Conservation (phyloP, 2,888 invertebrate species). For the Helicoverpa assulta region DNA sequence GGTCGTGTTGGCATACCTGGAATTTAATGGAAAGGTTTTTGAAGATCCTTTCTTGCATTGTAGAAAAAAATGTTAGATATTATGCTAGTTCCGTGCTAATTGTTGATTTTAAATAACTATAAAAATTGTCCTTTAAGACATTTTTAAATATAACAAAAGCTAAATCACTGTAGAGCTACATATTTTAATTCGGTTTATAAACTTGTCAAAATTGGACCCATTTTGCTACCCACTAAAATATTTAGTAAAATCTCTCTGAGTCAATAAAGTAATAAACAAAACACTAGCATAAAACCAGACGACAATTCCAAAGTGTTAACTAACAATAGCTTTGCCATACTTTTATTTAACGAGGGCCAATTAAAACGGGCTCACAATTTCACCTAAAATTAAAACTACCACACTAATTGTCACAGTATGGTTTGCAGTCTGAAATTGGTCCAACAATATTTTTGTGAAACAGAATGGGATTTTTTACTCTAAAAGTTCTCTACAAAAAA, state of each 20-base stretch:
- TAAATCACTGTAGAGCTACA: no score
- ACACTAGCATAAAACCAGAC: slow-evolving; percentile 6
- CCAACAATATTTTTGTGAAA: slow-evolving; percentile 9
- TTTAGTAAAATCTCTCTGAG: not conserved
- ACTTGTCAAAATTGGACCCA: no score
- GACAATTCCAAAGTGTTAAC: slow-evolving; percentile 10
- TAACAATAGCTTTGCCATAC: slow-evolving; percentile 13
- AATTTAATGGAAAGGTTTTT: slow-evolving; percentile 32
- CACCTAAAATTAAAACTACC: slow-evolving; percentile 43
- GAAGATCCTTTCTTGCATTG: not conserved
- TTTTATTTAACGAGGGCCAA: slow-evolving; percentile 34
- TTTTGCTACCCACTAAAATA: not conserved
- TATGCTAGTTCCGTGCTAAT: no score
- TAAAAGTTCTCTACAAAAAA: not conserved
- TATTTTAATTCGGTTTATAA: no score
- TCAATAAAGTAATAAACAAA: slow-evolving; percentile 1
- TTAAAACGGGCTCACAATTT: slow-evolving; percentile 38
- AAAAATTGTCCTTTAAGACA: not conserved
- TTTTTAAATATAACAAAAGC: no score
- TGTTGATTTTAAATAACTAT: no score
- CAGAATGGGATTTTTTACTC: slow-evolving; percentile 11
- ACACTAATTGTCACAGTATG: slow-evolving; percentile 32
- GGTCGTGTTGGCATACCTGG: slow-evolving; percentile 96
- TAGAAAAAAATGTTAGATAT: not conserved
- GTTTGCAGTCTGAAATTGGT: slow-evolving; percentile 6